These are phyloP conservation scores for Athetis lepigone DNA, from an alignment of 2,888 invertebrate genomes.

Conservation along the genomic window DNA sequence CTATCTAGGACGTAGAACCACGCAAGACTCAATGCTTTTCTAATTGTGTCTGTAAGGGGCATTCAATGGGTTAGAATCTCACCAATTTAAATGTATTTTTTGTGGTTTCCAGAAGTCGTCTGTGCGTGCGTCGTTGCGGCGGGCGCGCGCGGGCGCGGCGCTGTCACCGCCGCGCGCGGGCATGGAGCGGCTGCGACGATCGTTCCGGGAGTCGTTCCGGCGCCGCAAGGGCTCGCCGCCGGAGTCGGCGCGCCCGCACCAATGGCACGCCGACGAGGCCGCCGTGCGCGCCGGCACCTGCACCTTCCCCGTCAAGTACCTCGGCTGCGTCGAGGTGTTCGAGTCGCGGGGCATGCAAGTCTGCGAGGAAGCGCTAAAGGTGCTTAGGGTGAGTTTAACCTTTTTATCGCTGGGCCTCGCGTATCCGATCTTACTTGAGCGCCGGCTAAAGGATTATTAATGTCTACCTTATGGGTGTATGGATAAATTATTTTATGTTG, in stretches of 20 bases:
- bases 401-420: conserved; percentile 50
- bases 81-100: too few species aligned
- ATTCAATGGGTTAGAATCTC: too few species aligned
- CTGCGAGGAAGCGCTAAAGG: conserved; percentile 99
- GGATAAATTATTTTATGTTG: conserved; percentile 48
- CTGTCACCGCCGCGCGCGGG: conserved; percentile 89
- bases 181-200: conserved; percentile 97
- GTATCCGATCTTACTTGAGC: conserved; percentile 45
- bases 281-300: conserved; percentile 99
- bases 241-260: conserved; percentile 98
- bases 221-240: conserved; percentile 96
- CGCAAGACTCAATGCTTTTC: too few species aligned
- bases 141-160: conserved; percentile 86
- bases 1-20: too few species aligned
- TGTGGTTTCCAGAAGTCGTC: conserved; percentile 87
- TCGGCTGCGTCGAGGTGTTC: conserved; percentile 99
- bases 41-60: too few species aligned
- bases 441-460: conserved; percentile 44
- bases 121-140: conserved; percentile 86
- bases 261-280: conserved; percentile 99
- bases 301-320: conserved; percentile 99
- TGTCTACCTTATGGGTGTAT: conserved; percentile 33
- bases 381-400: conserved; percentile 94
- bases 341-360: conserved; percentile 99
- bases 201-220: conserved; percentile 98